Base-by-base conservation (phyloP, 2,797 vertebrate genomes). In the Chaetophractus vellerosus region DNA sequence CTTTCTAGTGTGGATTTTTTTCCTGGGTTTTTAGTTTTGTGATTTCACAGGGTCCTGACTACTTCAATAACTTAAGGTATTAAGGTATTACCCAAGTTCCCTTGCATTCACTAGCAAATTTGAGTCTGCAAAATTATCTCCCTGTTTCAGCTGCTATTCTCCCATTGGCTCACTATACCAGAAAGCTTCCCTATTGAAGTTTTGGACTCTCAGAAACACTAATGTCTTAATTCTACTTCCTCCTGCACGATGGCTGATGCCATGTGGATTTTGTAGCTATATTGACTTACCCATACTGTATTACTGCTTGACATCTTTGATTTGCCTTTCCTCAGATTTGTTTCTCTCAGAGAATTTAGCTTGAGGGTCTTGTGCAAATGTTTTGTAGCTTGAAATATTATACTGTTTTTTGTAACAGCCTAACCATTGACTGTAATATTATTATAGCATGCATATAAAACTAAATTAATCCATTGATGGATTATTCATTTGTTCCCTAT, bases 401-500 rank as follows among this genome's bases (percentile, higher is more conserved):
- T 59, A 71, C 36, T 57, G 2, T 38, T 61, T 61, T 93, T 83
- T 41, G 9, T 82, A 75, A 81, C 50, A 90, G 48, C 24, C 31
- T 57, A 52, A n/a, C 1, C 8, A 4, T 24, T 87, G 55, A 21
- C 31, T 96, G 31, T 76, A 90, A 85, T 93, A 12, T 45, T 84
- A 83, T 85, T 90, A 87, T 90, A 59, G 8, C 52, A 26, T 69
- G 52, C 26, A 52, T 76, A 48, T 71, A 82, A 69, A 93, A 68
- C 21, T 86, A 66, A 50, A 75, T 75, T 78, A 63, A 95, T 86
- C 10, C 19, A 76, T 3, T 79, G 74, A 89, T 95, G 52, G 26
- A 92, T 93, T 95, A 41, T 52, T 86, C 18, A 36, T 71, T 86
- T 88, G 19, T 61, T 92, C 24, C 69, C 23, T 96, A 91, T 92